These are phyloP conservation scores for Vireo griseus DNA, from an alignment of 2,797 vertebrate species.

Conservation along the genomic window DNA sequence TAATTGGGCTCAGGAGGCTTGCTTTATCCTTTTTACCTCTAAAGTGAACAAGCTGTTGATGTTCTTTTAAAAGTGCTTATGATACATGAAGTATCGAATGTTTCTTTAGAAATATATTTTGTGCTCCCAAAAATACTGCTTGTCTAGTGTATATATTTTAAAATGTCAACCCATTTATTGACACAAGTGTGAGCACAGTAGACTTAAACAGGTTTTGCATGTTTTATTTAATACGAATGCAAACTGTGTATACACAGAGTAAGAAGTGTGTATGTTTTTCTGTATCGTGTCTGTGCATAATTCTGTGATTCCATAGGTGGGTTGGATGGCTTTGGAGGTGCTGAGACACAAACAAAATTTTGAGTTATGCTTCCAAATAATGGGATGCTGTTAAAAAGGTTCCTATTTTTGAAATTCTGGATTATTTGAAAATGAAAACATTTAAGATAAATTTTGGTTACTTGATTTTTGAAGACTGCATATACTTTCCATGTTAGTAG, in stretches of 20 bases:
- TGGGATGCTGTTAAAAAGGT: neutral
- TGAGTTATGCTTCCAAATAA: neutral
- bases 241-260: neutral
- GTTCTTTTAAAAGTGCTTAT: slow-evolving; percentile 30
- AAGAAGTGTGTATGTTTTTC: neutral
- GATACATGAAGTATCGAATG: neutral
- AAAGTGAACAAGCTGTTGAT: slow-evolving; percentile 24
- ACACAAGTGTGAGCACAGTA: neutral
- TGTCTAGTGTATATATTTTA: neutral
- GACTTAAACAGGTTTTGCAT: neutral
- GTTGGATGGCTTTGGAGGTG: neutral
- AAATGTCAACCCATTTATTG: neutral
- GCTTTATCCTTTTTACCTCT: neutral
- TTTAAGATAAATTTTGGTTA: neutral
- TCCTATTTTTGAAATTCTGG: neutral
- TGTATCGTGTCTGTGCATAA: neutral
- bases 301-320: neutral
- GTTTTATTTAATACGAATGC: neutral
- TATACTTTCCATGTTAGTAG: neutral
- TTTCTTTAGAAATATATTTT: neutral
- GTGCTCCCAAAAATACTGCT: neutral
- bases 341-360: neutral
- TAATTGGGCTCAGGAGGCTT: slow-evolving; percentile 54
- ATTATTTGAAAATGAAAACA: neutral
- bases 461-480: neutral